These are phyloP conservation scores for Chaetodon auriga DNA, from an alignment of 2,113 vertebrate genomes.

Conservation along the genomic window DNA sequence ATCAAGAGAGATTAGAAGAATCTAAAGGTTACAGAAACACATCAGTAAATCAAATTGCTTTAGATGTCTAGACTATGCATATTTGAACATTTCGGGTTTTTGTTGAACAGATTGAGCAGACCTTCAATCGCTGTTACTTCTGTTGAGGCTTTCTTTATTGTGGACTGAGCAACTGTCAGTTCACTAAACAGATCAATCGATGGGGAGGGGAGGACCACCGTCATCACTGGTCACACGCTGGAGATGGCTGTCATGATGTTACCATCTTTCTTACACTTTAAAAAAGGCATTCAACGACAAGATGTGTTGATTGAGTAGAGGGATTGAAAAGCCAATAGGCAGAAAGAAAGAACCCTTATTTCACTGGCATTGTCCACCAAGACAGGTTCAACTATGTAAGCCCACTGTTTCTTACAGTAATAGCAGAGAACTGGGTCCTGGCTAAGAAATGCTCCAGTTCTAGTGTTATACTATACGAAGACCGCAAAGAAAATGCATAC, in stretches of 20 bases:
- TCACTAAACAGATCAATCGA: conserved; percentile 19
- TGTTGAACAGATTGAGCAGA: not conserved
- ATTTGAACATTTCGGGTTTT: conserved; percentile 8
- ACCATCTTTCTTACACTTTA: not conserved
- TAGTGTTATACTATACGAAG: not conserved
- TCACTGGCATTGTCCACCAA: not conserved
- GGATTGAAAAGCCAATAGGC: not conserved
- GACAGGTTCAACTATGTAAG: not conserved
- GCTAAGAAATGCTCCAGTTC: not conserved
- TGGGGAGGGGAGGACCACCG: not conserved
- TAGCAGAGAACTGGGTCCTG: not conserved
- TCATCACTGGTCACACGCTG: not conserved
- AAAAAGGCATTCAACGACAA: not conserved
- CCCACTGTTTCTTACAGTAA: not conserved
- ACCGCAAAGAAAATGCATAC: too few species aligned
- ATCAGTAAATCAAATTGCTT: conserved; percentile 40
- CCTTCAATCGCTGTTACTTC: not conserved
- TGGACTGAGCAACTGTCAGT: conserved; percentile 9
- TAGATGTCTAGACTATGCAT: conserved; percentile 34
- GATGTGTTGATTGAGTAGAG: not conserved
- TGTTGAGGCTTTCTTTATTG: conserved; percentile 1
- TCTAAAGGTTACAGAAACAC: conserved; percentile 30
- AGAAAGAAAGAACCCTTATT: not conserved
- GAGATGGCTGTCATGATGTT: conserved; percentile 1
- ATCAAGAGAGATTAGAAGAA: conserved; percentile 6